Percentiles rank a stretch among this genome's conserved stretches.
These are phyloP conservation scores for Apostichopus californicus DNA, from an alignment of 35 echinoderm and acorn worm species.

Conservation along the genomic window DNA sequence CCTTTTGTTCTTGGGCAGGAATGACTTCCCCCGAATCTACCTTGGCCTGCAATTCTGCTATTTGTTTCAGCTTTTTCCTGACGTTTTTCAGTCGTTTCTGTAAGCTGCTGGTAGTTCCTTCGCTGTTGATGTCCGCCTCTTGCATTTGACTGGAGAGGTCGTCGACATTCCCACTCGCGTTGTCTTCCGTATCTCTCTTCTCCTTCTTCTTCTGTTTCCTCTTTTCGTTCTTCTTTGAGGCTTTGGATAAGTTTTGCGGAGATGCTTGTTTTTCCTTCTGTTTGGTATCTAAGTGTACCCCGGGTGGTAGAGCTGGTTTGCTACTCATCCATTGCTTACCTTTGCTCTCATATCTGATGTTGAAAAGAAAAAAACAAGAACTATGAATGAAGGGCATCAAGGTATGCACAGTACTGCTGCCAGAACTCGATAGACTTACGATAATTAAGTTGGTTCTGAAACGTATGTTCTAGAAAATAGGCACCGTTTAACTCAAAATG, in stretches of 20 bases:
- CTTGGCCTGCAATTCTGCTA: conserved; percentile 88
- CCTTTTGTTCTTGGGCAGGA: conserved; percentile 81
- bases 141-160: background rate
- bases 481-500: too few relatives aligned
- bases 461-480: too few relatives aligned
- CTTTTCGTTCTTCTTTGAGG: conserved; percentile 99
- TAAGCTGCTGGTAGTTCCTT: background rate
- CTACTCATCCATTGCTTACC: conserved; percentile 97
- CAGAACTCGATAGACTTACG: too few relatives aligned
- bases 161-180: background rate
- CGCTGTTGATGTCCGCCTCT: conserved; percentile 1
- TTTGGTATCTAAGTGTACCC: conserved; percentile 69
- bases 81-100: conserved; percentile 91
- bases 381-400: too few relatives aligned
- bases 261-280: conserved; percentile 34
- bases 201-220: conserved; percentile 93
- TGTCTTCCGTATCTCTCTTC: conserved; percentile 33
- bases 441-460: too few relatives aligned
- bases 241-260: conserved; percentile 68
- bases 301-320: conserved; percentile 84
- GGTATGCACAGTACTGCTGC: too few relatives aligned
- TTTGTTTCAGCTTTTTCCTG: conserved; percentile 91
- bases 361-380: background rate
- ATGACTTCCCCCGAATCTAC: conserved; percentile 71
- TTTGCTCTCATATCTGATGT: conserved; percentile 92